phyloP scores from a whole-genome alignment of 1,140 invertebrate genomes.

The Neelides sp. region DNA sequence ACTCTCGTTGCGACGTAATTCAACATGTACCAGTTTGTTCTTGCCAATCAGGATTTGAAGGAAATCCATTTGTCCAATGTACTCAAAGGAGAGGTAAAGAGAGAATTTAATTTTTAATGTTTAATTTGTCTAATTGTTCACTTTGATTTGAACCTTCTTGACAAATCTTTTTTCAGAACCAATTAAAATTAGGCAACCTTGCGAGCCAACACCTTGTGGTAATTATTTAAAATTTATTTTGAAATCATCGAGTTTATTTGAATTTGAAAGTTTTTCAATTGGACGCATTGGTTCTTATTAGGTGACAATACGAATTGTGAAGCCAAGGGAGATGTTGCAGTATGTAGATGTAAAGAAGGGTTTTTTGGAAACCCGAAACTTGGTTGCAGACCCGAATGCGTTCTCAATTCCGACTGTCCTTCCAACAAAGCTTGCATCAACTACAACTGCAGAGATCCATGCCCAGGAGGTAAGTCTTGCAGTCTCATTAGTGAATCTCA shows the following conservation, averaged over 20 bases:
- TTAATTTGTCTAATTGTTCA: too few relatives aligned
- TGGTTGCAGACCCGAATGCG: constrained; percentile 65
- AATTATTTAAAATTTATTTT: neutral
- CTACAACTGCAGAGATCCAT: constrained; percentile 32
- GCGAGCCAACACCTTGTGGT: constrained; percentile 71
- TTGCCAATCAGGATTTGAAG: constrained; percentile 30
- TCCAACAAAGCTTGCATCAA: constrained; percentile 44
- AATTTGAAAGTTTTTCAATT: too few relatives aligned
- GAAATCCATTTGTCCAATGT: constrained; percentile 30
- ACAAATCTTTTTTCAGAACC: too few relatives aligned
- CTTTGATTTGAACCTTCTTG: too few relatives aligned
- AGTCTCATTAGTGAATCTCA: neutral
- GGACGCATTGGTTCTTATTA: too few relatives aligned
- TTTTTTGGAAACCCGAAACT: constrained; percentile 57
- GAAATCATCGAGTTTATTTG: neutral
- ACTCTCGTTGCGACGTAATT: neutral
- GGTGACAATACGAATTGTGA: constrained; percentile 4
- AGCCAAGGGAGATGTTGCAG: constrained; percentile 27
- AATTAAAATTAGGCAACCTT: constrained; percentile 40
- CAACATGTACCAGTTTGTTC: constrained; percentile 32
- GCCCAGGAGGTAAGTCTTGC: neutral
- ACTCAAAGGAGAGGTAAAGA: constrained; percentile 45
- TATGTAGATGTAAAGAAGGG: constrained; percentile 17
- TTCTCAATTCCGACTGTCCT: constrained; percentile 49
- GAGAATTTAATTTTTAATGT: too few relatives aligned